These are phyloP conservation scores for Hormiphora californensis DNA, from an alignment of 37 sponge, comb jelly and placozoan genomes.

Conservation along the genomic window DNA sequence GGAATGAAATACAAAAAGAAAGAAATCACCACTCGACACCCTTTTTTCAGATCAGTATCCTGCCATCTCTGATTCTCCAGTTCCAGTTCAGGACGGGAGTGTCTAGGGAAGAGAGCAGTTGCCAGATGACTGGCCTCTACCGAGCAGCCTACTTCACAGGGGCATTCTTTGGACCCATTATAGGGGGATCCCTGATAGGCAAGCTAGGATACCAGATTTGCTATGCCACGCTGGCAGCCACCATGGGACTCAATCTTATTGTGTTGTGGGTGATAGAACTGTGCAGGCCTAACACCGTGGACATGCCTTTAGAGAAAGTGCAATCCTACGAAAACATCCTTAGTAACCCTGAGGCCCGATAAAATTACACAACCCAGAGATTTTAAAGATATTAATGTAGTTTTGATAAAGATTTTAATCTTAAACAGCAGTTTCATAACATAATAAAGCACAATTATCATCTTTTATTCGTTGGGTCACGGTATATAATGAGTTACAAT, in stretches of 20 bases:
- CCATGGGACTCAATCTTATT: not conserved
- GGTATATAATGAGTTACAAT: too few relatives aligned
- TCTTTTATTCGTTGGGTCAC: too few relatives aligned
- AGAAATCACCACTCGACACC: too few relatives aligned
- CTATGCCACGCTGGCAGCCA: not conserved
- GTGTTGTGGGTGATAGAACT: not conserved
- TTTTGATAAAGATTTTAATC: too few relatives aligned
- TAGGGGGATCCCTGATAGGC: not conserved
- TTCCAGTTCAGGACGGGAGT: not conserved
- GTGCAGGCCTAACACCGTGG: not conserved
- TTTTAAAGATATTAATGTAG: too few relatives aligned
- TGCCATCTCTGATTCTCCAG: conserved; percentile 25
- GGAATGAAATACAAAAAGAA: too few relatives aligned
- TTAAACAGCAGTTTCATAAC: too few relatives aligned
- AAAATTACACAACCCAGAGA: too few relatives aligned
- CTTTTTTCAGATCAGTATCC: conserved; percentile 21
- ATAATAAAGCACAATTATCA: too few relatives aligned
- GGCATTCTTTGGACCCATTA: conserved; percentile 13
- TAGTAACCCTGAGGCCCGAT: too few relatives aligned
- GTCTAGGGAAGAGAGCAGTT: conserved; percentile 3
- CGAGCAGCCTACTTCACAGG: conserved; percentile 38
- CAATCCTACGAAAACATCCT: conserved; percentile 33
- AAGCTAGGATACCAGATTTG: not conserved
- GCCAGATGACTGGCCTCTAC: conserved; percentile 31
- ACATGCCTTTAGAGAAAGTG: not conserved